These are phyloP conservation scores for Pseudopipra pipra DNA, from an alignment of 2,113 vertebrate genomes.

Conservation along the genomic window DNA sequence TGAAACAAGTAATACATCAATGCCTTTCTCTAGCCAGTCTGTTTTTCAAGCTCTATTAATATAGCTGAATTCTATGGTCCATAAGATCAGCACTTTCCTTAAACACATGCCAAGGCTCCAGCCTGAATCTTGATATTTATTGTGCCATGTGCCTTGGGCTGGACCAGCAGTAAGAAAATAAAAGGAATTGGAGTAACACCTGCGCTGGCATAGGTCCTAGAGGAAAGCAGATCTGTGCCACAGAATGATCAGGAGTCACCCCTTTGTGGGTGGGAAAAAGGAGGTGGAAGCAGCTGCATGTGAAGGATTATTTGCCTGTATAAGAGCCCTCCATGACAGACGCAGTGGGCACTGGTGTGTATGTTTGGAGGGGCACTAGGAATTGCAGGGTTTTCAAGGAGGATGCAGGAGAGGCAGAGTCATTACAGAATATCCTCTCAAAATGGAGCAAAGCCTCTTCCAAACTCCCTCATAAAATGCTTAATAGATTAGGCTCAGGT, in stretches of 20 bases:
- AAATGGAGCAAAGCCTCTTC: not conserved
- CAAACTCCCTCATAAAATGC: not conserved
- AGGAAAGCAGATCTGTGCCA: not conserved
- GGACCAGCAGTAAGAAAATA: not conserved
- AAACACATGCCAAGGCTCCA: not conserved
- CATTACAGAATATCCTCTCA: not conserved
- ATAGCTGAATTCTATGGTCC: not conserved
- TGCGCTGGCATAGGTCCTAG: not conserved
- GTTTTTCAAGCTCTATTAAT: not conserved
- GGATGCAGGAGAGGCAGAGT: not conserved
- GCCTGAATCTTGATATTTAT: not conserved
- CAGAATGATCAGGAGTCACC: not conserved
- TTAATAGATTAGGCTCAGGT: not conserved
- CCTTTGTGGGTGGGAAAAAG: not conserved
- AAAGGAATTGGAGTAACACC: not conserved
- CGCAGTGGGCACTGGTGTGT: rapidly evolving
- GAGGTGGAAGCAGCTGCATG: not conserved
- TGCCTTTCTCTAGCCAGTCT: not conserved
- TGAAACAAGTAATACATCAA: not conserved
- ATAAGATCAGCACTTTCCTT: not conserved
- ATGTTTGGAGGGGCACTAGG: not conserved
- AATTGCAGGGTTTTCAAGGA: not conserved
- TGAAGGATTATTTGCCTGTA: not conserved
- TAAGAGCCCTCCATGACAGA: not conserved
- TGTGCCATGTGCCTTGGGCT: not conserved